A percentile compares a stretch with the other conserved stretches of the same genome.
Conservation (phyloP, 2,113 vertebrate genomes). For the Proterorhinus semilunaris region DNA sequence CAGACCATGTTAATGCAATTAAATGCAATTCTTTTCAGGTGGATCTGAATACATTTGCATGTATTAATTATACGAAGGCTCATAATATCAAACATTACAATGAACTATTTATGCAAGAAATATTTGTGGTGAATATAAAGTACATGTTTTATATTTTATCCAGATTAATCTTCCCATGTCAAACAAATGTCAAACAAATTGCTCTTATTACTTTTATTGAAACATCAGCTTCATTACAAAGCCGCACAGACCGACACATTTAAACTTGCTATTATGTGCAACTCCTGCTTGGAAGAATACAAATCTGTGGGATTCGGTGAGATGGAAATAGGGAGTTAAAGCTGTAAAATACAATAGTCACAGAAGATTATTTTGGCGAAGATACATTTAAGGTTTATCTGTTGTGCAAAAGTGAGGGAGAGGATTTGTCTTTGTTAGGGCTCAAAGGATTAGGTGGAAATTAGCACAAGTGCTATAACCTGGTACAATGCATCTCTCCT, state of each 20-base stretch:
- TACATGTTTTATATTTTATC: too few relatives aligned
- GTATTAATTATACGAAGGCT: too few relatives aligned
- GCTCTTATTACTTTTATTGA: too few relatives aligned
- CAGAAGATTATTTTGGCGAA: constrained; percentile 51
- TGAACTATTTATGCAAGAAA: too few relatives aligned
- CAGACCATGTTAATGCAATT: background rate
- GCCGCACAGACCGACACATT: constrained; percentile 16
- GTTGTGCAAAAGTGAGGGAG: constrained; percentile 31
- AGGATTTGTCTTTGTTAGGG: constrained; percentile 59
- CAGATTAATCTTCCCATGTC: too few relatives aligned
- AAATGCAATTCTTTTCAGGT: background rate
- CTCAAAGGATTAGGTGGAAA: constrained; percentile 56
- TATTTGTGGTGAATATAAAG: too few relatives aligned
- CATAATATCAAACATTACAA: too few relatives aligned
- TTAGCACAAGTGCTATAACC: too few relatives aligned
- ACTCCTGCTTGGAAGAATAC: constrained; percentile 16
- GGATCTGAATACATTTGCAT: background rate
- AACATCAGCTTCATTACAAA: constrained; percentile 11
- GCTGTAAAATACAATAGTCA: constrained; percentile 41
- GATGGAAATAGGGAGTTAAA: constrained; percentile 30
- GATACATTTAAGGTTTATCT: constrained; percentile 43
- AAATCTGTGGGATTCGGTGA: constrained; percentile 24
- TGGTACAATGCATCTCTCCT: too few relatives aligned
- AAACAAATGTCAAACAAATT: too few relatives aligned
- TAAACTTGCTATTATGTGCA: constrained; percentile 27